Percentiles rank a stretch among this genome's conserved stretches.
These are phyloP conservation scores for Hirudinaria manillensis DNA, from an alignment of 2,888 invertebrate species.

Conservation along the genomic window DNA sequence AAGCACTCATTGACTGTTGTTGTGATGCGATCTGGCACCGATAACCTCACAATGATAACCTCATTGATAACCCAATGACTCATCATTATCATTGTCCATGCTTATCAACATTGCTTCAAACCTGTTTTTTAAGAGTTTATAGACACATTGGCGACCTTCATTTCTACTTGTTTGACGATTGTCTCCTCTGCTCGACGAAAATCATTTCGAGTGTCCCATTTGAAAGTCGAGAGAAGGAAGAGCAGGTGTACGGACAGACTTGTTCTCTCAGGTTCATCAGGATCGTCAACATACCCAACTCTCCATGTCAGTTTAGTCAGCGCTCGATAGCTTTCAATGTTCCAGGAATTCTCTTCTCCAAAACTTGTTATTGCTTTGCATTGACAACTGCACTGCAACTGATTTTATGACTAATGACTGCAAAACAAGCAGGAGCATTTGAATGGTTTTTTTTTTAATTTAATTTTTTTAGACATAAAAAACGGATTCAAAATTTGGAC, in stretches of 20 bases:
- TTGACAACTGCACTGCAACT: neutral
- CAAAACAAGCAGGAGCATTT: neutral
- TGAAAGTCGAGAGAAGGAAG: neutral
- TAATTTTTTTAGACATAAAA: constrained; percentile 2
- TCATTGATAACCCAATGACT: no score
- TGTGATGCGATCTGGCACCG: no score
- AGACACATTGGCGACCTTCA: constrained; percentile 9
- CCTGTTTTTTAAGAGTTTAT: constrained; percentile 15
- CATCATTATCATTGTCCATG: neutral
- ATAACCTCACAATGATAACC: no score
- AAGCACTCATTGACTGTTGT: no score
- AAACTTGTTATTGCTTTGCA: no score
- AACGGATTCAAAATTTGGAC: constrained; percentile 30
- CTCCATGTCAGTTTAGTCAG: neutral
- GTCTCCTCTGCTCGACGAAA: neutral
- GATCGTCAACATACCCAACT: constrained; percentile 5
- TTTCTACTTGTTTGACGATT: constrained; percentile 25
- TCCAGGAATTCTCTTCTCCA: no score
- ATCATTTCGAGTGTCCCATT: neutral
- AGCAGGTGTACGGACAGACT: neutral
- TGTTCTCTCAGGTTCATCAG: constrained; percentile 18
- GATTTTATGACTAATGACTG: neutral
- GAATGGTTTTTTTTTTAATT: neutral
- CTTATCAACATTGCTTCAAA: neutral
- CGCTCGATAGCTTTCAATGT: no score